Base-by-base conservation (phyloP, 2,113 vertebrate genomes). In the Mustela nigripes region DNA sequence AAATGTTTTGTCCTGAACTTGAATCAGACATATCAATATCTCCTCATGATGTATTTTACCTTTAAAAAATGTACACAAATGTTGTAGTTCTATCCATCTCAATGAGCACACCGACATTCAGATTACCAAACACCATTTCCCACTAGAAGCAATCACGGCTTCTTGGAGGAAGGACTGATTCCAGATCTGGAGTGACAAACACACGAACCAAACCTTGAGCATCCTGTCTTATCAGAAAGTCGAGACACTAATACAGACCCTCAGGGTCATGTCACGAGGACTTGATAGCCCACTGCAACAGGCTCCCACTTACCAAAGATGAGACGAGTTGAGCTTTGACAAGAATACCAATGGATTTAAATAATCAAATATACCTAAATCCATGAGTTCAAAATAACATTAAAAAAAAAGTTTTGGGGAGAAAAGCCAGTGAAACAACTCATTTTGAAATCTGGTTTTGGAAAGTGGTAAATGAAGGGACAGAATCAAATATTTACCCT, bases 151-250 rank as follows among this genome's bases (percentile, higher is more conserved):
- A 86, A 65, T 86, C 80, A 85, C 2, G 22, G 65, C 26, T 95
- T 6, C 73, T 78, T 88, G 76, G 89, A 81, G 42, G 93, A 97
- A 91, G 69, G 82, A 93, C 33, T 91, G 81, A 19, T 95, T 88
- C 65, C 73, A 80, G 28, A 85, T 84, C 18, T 60, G 58, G 28
- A 80, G 10, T 12, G 96, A 58, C 50, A 89, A 93, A 84, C 19
- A 91, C 5, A 69, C 31, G 84, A 69, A 48, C 16, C 22, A 26
- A 80, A 62, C 48, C 48, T 69, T 92, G 78, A 92, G 39, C 11
- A 69, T 67, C 45, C 33, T 94, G 26, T 86, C 53, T 53, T 74
- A 56, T 33, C 33, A 48, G 39, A 87, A 88, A 86, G 71, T 22
- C 24, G 48, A 80, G 58, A 67, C 9, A 63, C 15, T 76, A 60